These are phyloP conservation scores for Plebejus melissa DNA, from an alignment of 2,888 invertebrate species.

Conservation along the genomic window DNA sequence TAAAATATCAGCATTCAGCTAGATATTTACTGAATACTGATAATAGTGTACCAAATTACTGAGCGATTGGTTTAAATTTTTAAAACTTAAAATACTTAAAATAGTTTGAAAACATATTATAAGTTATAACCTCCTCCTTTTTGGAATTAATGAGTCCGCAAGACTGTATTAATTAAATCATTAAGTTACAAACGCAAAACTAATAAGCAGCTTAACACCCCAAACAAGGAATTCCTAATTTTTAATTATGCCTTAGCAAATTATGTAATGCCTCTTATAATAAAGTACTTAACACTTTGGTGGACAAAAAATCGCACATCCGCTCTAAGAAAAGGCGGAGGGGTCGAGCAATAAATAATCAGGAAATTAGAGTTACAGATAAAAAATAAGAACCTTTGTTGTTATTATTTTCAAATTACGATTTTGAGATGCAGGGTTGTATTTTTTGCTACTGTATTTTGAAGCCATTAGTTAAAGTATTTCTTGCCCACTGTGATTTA, in stretches of 20 bases:
- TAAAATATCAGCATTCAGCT: too few relatives aligned
- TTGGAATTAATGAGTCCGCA: not conserved
- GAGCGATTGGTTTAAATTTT: too few relatives aligned
- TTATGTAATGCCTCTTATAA: constrained; percentile 56
- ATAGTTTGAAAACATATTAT: too few relatives aligned
- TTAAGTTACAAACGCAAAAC: constrained; percentile 33
- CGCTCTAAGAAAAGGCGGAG: constrained; percentile 36
- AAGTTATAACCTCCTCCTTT: too few relatives aligned
- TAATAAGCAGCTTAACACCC: constrained; percentile 60
- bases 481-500: not conserved
- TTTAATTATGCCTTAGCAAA: constrained; percentile 60
- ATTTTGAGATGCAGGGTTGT: not conserved
- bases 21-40: too few relatives aligned
- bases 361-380: constrained; percentile 30
- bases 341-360: constrained; percentile 34
- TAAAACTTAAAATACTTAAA: too few relatives aligned
- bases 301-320: constrained; percentile 55
- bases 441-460: constrained; percentile 12
- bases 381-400: not conserved
- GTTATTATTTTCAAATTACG: constrained; percentile 24
- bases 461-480: not conserved
- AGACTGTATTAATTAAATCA: constrained; percentile 28
- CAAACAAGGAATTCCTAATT: constrained; percentile 58
- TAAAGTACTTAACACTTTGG: constrained; percentile 60
- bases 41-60: too few relatives aligned